These are phyloP conservation scores for Cephus rjabovi DNA, from an alignment of 2,888 invertebrate genomes.

Conservation along the genomic window DNA sequence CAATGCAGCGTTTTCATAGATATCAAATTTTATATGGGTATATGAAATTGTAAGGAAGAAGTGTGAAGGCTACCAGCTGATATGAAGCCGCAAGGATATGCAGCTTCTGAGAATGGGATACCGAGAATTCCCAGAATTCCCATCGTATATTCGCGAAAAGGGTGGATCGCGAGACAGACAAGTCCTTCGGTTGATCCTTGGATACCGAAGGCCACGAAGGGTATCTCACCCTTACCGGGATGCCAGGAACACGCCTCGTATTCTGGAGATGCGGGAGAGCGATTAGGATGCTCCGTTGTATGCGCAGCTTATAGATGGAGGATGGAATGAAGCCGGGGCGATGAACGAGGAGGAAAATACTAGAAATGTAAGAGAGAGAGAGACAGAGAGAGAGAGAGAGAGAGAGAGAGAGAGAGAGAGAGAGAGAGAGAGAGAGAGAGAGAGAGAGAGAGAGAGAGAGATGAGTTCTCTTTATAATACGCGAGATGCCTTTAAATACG, in stretches of 20 bases:
- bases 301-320: slow-evolving; percentile 30
- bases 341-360: neutral
- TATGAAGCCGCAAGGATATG: slow-evolving; percentile 39
- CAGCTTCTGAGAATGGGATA: slow-evolving; percentile 40
- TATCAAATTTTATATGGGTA: neutral
- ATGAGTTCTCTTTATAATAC: slow-evolving; percentile 40
- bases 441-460: slow-evolving; percentile 27
- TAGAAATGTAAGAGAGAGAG: slow-evolving; percentile 12
- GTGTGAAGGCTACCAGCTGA: slow-evolving; percentile 28
- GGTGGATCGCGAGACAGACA: slow-evolving; percentile 27
- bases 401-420: slow-evolving; percentile 12
- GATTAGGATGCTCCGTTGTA: slow-evolving; percentile 44
- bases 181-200: slow-evolving; percentile 36
- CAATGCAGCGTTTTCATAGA: neutral
- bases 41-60: neutral
- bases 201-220: slow-evolving; percentile 24
- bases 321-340: slow-evolving; percentile 13
- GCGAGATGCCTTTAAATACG: slow-evolving; percentile 46
- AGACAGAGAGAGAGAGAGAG: neutral
- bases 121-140: slow-evolving; percentile 39
- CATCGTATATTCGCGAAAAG: slow-evolving; percentile 30
- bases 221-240: slow-evolving; percentile 1
- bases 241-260: slow-evolving; percentile 24
- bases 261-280: slow-evolving; percentile 40
- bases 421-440: slow-evolving; percentile 15